These are phyloP conservation scores for Diaprepes abbreviatus DNA, from an alignment of 2,888 invertebrate species.

Conservation along the genomic window DNA sequence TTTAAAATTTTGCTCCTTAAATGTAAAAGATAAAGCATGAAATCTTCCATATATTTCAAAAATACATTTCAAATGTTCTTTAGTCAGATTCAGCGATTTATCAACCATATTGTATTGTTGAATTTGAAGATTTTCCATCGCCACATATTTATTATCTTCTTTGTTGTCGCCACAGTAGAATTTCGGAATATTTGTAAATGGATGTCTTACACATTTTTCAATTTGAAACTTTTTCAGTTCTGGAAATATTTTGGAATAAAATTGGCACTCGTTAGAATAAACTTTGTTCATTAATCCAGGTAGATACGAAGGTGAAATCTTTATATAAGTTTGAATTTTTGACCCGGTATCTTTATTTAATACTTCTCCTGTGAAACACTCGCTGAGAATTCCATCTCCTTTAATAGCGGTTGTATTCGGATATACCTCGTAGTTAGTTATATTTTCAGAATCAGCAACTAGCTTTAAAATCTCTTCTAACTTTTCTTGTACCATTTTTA, in stretches of 20 bases:
- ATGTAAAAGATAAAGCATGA: conserved; percentile 36
- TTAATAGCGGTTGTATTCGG: background rate
- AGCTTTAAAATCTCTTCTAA: conserved; percentile 1
- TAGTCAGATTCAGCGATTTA: conserved; percentile 25
- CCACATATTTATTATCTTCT: conserved; percentile 22
- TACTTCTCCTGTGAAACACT: conserved; percentile 36
- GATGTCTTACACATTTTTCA: conserved; percentile 3
- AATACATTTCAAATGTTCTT: conserved; percentile 24
- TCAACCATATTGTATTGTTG: conserved; percentile 27
- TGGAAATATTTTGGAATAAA: conserved; percentile 28
- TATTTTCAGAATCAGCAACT: conserved; percentile 6
- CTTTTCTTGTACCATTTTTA: background rate
- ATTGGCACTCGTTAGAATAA: conserved; percentile 22
- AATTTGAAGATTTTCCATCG: conserved; percentile 19
- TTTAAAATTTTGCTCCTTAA: conserved; percentile 28
- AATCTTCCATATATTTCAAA: conserved; percentile 32
- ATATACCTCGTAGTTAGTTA: conserved; percentile 13
- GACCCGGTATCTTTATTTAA: conserved; percentile 15
- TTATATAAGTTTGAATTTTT: conserved; percentile 22
- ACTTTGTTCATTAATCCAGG: background rate
- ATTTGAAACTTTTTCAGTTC: conserved; percentile 20
- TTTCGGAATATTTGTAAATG: conserved; percentile 24
- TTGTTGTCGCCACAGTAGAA: conserved; percentile 10
- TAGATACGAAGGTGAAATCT: conserved; percentile 41
- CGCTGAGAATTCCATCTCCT: conserved; percentile 48